phyloP scores from a whole-genome alignment of 2,888 invertebrate species.

The Empis stercorea region DNA sequence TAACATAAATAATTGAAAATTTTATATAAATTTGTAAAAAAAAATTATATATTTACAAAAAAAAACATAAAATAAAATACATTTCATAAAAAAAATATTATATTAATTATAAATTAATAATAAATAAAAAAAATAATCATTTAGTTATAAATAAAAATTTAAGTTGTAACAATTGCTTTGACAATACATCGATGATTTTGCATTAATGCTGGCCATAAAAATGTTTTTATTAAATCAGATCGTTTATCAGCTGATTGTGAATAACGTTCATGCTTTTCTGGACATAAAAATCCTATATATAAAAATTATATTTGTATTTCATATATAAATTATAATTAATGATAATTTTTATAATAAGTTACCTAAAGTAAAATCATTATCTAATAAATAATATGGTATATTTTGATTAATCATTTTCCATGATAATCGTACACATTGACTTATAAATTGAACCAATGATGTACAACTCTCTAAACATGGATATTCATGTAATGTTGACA shows the following conservation, averaged over 20 bases:
- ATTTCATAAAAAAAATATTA: background rate
- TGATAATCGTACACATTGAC: conserved; percentile 70
- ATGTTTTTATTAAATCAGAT: conserved; percentile 62
- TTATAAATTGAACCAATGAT: conserved; percentile 65
- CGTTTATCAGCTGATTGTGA: conserved; percentile 62
- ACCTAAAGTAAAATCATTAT: conserved; percentile 57
- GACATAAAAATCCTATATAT: conserved; percentile 46
- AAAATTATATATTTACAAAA: background rate
- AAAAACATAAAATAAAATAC: background rate
- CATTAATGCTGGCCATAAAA: conserved; percentile 78
- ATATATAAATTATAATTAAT: too few species aligned
- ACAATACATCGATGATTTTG: conserved; percentile 66
- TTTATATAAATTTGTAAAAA: background rate
- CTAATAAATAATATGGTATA: conserved; percentile 49
- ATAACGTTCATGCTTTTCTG: conserved; percentile 67
- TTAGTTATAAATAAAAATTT: too few species aligned
- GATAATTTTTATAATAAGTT: conserved; percentile 13
- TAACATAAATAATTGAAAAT: conserved; percentile 13
- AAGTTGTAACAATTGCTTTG: conserved; percentile 68
- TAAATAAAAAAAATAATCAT: background rate
- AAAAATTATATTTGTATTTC: too few species aligned
- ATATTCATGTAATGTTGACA: conserved; percentile 86
- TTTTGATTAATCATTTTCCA: conserved; percentile 75
- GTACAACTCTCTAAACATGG: conserved; percentile 71
- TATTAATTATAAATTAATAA: background rate